Base-by-base conservation (phyloP, 2,113 vertebrate species). In the Leucopsar rothschildi region DNA sequence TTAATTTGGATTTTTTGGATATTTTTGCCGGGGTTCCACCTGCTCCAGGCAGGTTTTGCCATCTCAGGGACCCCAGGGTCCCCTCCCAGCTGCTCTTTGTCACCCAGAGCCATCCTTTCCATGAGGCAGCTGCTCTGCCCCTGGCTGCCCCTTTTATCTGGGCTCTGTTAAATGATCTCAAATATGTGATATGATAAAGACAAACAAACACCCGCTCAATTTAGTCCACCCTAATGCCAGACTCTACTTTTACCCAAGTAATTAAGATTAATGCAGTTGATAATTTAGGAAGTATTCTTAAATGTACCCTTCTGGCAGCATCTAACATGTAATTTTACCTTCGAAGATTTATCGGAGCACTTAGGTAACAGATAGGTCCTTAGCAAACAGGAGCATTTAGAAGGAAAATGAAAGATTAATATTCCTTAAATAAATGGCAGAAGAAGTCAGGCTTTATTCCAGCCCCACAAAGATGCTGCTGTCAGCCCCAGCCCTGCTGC, bases 251-350 rank as follows among this genome's bases (percentile, higher is more conserved):
- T 95, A 87, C 97, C 89, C 11, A 95, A 98, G 98, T 98, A 98
- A 98, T 98, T 98, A 98, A 98, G 98, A 98, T 98, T 97, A 98
- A 98, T 98, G 98, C 97, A 96, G 96, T 89, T 91, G 98, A 98
- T 98, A 98, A 97, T 93, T 94, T 82, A 84, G 81, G 42, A 81
- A 35, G 94, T 86, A 91, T 97, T 97, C 97, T 97, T 97, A 97
- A 96, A 96, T 96, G 75, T 87, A 78, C 96, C 97, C 97, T 97
- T 61, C 94, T 93, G 97, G 96, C 97, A 94, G 28, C 92, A 84
- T 93, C 96, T 6, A 88, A 95, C 97, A 89, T 97, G 97, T 97
- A 97, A 96, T 95, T 97, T 97, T 97, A 98, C 98, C 98, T 96
- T 96, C 88, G 68, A 92, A 94, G 97, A 97, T 97, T 98, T 98